A percentile compares a stretch with the other conserved stretches of the same genome.
Conservation (phyloP, 2,797 vertebrate species). For the Pipistrellus pipistrellus region DNA sequence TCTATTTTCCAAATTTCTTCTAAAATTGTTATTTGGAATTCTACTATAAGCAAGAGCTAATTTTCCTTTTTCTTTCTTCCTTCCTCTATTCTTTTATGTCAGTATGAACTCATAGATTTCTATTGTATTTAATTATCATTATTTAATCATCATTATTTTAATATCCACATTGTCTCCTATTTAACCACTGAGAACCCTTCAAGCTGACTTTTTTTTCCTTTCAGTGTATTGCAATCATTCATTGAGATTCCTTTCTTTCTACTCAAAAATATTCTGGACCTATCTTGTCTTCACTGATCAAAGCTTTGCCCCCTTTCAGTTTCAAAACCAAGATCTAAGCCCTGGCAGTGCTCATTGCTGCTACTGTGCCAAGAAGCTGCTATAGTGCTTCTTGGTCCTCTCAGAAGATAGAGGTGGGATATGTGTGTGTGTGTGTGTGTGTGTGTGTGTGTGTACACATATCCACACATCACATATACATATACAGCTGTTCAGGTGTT, state of each 20-base stretch:
- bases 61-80: no score
- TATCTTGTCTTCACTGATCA: background rate
- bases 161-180: background rate
- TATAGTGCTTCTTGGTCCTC: background rate
- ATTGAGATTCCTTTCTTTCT: constrained; percentile 13
- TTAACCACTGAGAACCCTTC: background rate
- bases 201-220: constrained; percentile 13
- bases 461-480: background rate
- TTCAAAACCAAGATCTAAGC: background rate
- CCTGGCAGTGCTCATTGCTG: background rate
- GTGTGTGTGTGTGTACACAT: no score
- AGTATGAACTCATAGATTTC: background rate
- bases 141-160: constrained; percentile 25
- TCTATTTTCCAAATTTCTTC: background rate
- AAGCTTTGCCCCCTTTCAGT: background rate
- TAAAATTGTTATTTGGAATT: constrained; percentile 8
- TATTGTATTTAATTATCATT: background rate
- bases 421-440: no score
- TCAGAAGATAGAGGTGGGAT: background rate
- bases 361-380: no score
- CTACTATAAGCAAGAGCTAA: background rate
- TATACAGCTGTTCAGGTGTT: no score
- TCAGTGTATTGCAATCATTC: background rate
- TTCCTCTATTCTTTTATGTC: background rate
- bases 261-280: background rate